Base-by-base conservation (phyloP, 1,140 invertebrate species). In the Xylocopa sonorina region DNA sequence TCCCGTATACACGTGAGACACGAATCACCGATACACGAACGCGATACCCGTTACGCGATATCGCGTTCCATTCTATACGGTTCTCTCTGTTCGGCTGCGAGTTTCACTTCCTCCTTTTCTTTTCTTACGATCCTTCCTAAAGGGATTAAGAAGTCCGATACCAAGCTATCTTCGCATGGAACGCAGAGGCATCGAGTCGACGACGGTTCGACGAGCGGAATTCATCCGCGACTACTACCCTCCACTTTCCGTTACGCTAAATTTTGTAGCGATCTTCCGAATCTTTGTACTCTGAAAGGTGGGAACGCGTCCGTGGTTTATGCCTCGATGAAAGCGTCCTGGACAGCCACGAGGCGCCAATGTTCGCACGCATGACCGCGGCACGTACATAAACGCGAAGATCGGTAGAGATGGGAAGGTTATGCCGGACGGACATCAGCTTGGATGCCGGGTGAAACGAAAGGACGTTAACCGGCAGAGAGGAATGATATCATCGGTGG, bases 1-100 rank as follows among this genome's bases (percentile, higher is more conserved):
- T 64, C 58, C n/a, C n/a, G n/a, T n/a, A 72, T 66, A 77, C 64
- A 77, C 80, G 75, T 72, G 81, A 85, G 81, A 55, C 84, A 82
- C 85, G 85, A 86, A 86, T 85, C 85, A 85, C 55, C 81, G 64
- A 83, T 71, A 84, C 57, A 50, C 78, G 41, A 72, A 67, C 58
- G 82, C 57, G 76, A 84, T 81, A 66, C 60, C 55, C 80, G 66
- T 84, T 75, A 84, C 67, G n/a, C n/a, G 50, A 46, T 14, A 18
- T 63, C 69, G 41, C 51, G 53, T 50, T 41, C 46, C 27, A 48
- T 79, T 60, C 34, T 21, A 46, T 46, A 46, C n/a, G 24, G 4
- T 41, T 24, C 24, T 60, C 55, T 53, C 32, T 73, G 10, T 68
- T 62, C 29, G 18, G 16, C 53, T 32, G 14, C 41, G 2, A n/a